Conservation (phyloP, 2,888 invertebrate genomes). For the Drosophila eohydei region DNA sequence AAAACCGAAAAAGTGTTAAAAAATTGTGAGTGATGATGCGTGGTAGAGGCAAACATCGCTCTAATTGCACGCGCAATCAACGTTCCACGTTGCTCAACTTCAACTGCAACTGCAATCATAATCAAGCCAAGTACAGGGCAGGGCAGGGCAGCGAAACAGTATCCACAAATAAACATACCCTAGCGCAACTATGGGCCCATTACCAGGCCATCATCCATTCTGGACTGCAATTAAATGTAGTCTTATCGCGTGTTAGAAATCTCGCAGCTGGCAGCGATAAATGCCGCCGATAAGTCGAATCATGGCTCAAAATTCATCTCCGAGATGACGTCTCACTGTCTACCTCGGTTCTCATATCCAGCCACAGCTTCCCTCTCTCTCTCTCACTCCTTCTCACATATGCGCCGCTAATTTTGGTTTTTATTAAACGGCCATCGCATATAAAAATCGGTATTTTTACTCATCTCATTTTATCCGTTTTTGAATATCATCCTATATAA, state of each 20-base stretch:
- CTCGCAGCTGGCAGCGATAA: conserved; percentile 45
- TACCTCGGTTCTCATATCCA: conserved; percentile 29
- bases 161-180: conserved; percentile 1
- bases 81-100: conserved; percentile 18
- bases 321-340: conserved; percentile 65
- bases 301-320: conserved; percentile 37
- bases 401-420: conserved; percentile 78
- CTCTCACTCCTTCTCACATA: conserved; percentile 26
- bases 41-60: conserved; percentile 47
- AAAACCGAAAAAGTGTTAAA: conserved; percentile 68
- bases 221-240: conserved; percentile 63
- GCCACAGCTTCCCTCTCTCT: background rate
- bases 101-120: conserved; percentile 48
- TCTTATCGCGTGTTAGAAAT: conserved; percentile 67
- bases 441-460: conserved; percentile 70
- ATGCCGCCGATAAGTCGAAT: conserved; percentile 59
- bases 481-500: conserved; percentile 80
- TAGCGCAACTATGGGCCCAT: conserved; percentile 7
- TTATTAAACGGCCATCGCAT: conserved; percentile 74
- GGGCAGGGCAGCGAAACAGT: background rate
- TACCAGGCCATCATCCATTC: conserved; percentile 38
- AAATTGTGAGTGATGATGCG: conserved; percentile 77
- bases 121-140: conserved; percentile 48
- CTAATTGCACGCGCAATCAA: conserved; percentile 78
- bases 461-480: conserved; percentile 59